Percentiles rank a stretch among this genome's conserved stretches.
phyloP scores from a whole-genome alignment of 2,113 vertebrate species.

The Barnardius zonarius region DNA sequence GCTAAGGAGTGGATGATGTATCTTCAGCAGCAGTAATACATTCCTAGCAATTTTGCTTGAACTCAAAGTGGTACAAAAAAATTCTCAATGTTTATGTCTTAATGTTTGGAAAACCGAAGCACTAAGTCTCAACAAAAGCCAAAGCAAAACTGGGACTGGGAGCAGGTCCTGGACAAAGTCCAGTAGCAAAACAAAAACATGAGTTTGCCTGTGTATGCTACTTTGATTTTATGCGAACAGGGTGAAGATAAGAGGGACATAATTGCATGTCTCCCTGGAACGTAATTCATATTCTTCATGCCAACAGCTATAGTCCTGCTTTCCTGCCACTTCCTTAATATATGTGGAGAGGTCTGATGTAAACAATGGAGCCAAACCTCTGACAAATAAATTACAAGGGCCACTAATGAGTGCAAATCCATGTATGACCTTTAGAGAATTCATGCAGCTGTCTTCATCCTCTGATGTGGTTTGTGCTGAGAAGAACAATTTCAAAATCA shows the following conservation, averaged over 20 bases:
- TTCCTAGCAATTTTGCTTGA: not conserved
- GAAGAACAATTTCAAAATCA: not conserved
- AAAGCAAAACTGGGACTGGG: not conserved
- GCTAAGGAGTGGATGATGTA: not conserved
- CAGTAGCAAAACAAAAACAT: not conserved
- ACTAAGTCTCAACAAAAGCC: not conserved
- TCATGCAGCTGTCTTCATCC: not conserved
- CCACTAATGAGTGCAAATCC: constrained; percentile 39
- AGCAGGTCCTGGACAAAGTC: not conserved
- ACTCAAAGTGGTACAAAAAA: not conserved
- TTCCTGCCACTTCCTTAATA: not conserved
- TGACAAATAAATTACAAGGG: constrained; percentile 25
- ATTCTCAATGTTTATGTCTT: not conserved
- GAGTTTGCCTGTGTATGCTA: fast-evolving
- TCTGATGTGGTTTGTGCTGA: constrained; percentile 1
- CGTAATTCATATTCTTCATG: not conserved
- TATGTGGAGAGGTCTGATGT: not conserved
- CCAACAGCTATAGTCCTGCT: not conserved
- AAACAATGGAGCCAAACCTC: constrained; percentile 15
- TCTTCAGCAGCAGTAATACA: not conserved
- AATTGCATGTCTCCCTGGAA: not conserved
- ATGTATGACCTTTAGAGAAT: constrained; percentile 15
- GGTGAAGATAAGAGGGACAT: not conserved
- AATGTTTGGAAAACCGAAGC: not conserved
- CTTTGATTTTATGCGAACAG: not conserved